phyloP scores from a whole-genome alignment of 2,797 vertebrate species.

The Lacerta viridis region DNA sequence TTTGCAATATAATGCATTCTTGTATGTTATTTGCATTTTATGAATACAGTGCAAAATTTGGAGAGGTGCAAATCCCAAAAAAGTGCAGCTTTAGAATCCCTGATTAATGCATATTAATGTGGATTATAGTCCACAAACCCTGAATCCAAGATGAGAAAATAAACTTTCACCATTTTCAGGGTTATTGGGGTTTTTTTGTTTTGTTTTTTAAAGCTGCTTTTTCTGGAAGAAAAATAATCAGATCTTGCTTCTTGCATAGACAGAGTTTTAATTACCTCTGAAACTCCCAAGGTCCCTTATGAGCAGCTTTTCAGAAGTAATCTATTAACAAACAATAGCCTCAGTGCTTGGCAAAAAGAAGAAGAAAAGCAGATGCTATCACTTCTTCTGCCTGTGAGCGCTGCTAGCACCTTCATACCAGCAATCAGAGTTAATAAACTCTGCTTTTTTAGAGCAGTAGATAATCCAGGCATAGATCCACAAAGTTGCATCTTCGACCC shows the following conservation, averaged over 20 bases:
- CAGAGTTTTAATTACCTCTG: constrained; percentile 75
- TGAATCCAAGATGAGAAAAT: constrained; percentile 48
- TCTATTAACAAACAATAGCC: constrained; percentile 76
- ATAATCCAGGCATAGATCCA: constrained; percentile 6
- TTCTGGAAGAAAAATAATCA: constrained; percentile 64
- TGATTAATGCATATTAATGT: too few relatives aligned
- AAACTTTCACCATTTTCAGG: constrained; percentile 47
- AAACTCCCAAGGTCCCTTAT: constrained; percentile 59
- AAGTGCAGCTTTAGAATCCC: too few relatives aligned
- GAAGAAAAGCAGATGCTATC: constrained; percentile 66
- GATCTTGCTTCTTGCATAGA: constrained; percentile 68
- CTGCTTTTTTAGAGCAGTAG: background rate
- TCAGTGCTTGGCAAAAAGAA: constrained; percentile 42
- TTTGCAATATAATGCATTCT: too few relatives aligned
- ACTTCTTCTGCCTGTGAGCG: background rate
- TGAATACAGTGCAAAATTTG: too few relatives aligned
- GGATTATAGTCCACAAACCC: constrained; percentile 46
- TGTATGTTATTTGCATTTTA: too few relatives aligned
- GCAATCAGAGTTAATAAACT: constrained; percentile 1
- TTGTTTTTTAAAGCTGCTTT: constrained; percentile 49
- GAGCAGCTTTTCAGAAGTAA: constrained; percentile 73
- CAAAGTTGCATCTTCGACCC: background rate
- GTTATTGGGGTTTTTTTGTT: too few relatives aligned
- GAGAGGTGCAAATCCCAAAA: too few relatives aligned
- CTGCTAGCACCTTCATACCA: background rate